Percentiles rank a stretch among this genome's conserved stretches.
Evolutionary conservation across 2,888 invertebrate genomes (phyloP).

Genomic region (Eurytoma adleriae): DNA sequence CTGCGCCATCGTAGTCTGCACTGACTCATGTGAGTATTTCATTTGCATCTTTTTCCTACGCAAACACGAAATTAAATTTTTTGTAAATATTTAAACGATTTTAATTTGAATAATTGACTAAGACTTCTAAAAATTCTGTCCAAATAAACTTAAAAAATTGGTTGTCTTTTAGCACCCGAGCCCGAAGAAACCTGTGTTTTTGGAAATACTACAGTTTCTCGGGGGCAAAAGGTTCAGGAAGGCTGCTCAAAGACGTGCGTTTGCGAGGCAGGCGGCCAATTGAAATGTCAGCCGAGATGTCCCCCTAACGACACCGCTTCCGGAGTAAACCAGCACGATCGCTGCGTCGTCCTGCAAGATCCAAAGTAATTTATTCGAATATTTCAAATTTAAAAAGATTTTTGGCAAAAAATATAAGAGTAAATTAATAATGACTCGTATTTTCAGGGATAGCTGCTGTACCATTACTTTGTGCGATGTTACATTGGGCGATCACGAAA

Average conservation of each 20-base stretch:
- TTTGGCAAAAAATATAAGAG: neutral
- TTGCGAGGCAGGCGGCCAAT: constrained; percentile 85
- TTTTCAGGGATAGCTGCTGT: constrained; percentile 86
- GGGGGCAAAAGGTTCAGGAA: constrained; percentile 86
- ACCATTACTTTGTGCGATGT: constrained; percentile 91
- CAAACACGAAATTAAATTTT: too few species aligned
- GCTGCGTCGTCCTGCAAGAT: constrained; percentile 89
- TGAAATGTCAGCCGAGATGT: constrained; percentile 85
- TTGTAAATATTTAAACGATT: too few species aligned
- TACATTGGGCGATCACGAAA: constrained; percentile 86
- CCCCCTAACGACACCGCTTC: constrained; percentile 71
- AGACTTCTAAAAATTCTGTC: neutral
- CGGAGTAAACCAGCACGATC: constrained; percentile 78
- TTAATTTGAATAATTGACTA: too few species aligned
- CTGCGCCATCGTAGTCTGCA: constrained; percentile 84
- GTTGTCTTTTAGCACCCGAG: constrained; percentile 65
- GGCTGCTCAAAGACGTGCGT: constrained; percentile 89
- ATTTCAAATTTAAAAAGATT: neutral
- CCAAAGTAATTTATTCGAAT: constrained; percentile 75
- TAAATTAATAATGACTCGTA: too few species aligned
- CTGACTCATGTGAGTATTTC: constrained; percentile 78
- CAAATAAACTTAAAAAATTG: neutral
- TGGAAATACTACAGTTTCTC: constrained; percentile 84
- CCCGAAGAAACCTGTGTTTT: constrained; percentile 80
- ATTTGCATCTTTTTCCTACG: constrained; percentile 56